A percentile compares a stretch with the other conserved stretches of the same genome.
Evolutionary conservation across 53 echinoderm and acorn worm species (phyloP).

Genomic region (Actinopyga echinites): DNA sequence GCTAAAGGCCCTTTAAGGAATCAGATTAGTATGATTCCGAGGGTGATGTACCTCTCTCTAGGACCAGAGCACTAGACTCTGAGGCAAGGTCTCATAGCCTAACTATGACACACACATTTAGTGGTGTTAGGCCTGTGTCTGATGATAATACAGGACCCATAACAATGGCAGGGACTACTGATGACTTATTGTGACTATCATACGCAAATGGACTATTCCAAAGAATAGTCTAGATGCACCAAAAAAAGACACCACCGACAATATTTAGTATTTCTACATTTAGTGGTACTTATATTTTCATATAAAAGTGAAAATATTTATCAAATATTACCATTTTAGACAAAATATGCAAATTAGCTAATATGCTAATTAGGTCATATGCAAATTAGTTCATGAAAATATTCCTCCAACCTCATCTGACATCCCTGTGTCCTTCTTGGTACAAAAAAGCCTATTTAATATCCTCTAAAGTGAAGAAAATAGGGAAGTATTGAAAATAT

Average conservation of each 20-base stretch:
- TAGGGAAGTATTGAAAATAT: not conserved
- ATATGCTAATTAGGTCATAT: not conserved
- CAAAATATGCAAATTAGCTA: not conserved
- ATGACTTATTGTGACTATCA: not conserved
- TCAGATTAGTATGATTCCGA: no score
- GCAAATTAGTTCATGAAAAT: not conserved
- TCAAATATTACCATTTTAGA: not conserved
- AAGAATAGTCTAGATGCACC: not conserved
- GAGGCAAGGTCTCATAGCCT: no score
- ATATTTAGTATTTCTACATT: not conserved
- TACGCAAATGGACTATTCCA: constrained; percentile 1
- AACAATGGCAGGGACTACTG: no score
- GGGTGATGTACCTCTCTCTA: no score
- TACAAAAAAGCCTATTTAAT: not conserved
- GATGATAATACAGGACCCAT: not conserved
- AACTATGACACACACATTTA: no score
- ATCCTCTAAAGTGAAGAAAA: not conserved
- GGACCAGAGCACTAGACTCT: no score
- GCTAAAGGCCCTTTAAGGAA: no score
- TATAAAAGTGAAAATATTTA: not conserved
- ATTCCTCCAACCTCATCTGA: not conserved
- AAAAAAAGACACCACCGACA: not conserved
- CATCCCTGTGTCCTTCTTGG: not conserved
- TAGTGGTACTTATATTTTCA: not conserved
- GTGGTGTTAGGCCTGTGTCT: not conserved